Base-by-base conservation (phyloP, 2,888 invertebrate genomes). In the Platynereis dumerilii region DNA sequence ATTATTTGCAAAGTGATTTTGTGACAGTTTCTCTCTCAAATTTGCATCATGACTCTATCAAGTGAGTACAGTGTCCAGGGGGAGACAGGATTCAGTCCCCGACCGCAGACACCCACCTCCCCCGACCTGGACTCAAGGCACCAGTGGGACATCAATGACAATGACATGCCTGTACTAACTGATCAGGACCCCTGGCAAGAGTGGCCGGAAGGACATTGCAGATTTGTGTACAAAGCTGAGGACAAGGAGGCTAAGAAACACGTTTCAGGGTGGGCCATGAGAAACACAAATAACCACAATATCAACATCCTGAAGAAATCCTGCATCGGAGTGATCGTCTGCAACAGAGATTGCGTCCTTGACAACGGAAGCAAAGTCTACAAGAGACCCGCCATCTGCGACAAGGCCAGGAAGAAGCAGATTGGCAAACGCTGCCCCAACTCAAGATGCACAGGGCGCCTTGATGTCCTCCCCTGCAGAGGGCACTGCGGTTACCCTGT, bases 401-500 rank as follows among this genome's bases (percentile, higher is more conserved):
- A 97, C 86, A 96, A 96, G 86, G 97, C 84, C 20, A 73, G 84
- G 44, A 68, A 79, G 56, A 83, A 83, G 67, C 83, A 83, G 70
- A 75, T 82, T 24, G 81, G 91, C 28, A 93, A 93, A 84, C 91
- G 92, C 0, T 95, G 94, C 83, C 94, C 94, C n/a, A 94, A 94
- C 82, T 87, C 93, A 20, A 88, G 90, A 69, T 95, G 95, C 84
- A 88, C 88, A 42, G 92, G 92, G 0, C 68, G 74, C 1, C 84
- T 97, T 68, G 93, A 95, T 85, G 93, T 97, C 28, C 88, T 92
- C 66, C 90, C 96, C 0, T 97, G 97, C 80, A 88, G 95, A 22
- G 97, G 97, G 0, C 96, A 97, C 84, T 94, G 95, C 80, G 97
- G 96, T 22, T 97, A 97, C 83, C 97, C 97, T 0, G 96, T 97